Base-by-base conservation (phyloP, 2,888 invertebrate genomes). In the Tribolium freemani region DNA sequence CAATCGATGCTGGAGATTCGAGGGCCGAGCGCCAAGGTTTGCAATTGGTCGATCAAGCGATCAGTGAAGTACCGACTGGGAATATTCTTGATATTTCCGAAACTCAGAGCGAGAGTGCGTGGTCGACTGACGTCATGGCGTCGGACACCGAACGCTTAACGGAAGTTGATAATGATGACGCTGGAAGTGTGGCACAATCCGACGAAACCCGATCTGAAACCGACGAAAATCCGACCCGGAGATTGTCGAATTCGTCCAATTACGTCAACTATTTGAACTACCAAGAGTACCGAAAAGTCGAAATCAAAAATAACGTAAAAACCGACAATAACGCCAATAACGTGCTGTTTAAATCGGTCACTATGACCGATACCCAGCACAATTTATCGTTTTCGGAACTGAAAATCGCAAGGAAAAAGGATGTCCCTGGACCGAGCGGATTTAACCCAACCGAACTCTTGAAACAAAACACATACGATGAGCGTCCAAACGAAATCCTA, bases 81-180 rank as follows among this genome's bases (percentile, higher is more conserved):
- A 78, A 77, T 69, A 88, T 88, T 53, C 87, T 94, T 9, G 96
- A 97, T 85, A 91, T 93, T 10, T 94, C 94, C 0, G 97, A 98
- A 84, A 96, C 98, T 1, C 96, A 97, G 13, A 97, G 97, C 80
- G 98, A 99, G 87, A 92, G 93, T 61, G 97, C 97, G 0, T 99
- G 99, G 99, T 97, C 97, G 82, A 98, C 97, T 69, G 98, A 99
- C 87, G 98, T 98, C 10, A 88, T 97, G 53, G 94, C 95, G 0
- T 97, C 96, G 1, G 98, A 98, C 85, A 96, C 96, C 13, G 96
- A 96, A 81, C 91, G 97, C 69, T 90, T 97, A 80, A 95, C 95
- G 0, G 97, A 98, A 88, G 93, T 85, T 8, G 93, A 93, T 80
- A 91, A 90, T 16, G 92, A 92, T 79, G 92, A 92, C 79, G 88